Evolutionary conservation across 2,888 invertebrate genomes (phyloP), one percentile per base, ranked within the genome.

Genomic region (Nesidiocoris tenuis): DNA sequence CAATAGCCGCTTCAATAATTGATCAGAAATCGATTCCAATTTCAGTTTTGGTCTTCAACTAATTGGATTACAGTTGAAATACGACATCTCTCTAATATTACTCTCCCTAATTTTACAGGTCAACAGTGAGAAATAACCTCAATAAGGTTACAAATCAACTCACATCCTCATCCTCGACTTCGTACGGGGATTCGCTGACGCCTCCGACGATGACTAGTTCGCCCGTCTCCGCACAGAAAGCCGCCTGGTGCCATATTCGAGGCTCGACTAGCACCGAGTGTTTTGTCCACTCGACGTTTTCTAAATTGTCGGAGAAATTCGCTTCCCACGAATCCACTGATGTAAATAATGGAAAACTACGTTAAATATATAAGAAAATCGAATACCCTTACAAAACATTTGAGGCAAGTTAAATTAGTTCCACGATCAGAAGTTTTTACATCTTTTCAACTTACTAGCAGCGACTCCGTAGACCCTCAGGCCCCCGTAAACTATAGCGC

Each of bases 401-500:
- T n/a, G n/a, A n/a, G n/a, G n/a, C n/a, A n/a, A n/a, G n/a, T n/a
- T n/a, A n/a, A n/a, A n/a, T n/a, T n/a, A n/a, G n/a, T n/a, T n/a
- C n/a, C n/a, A n/a, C n/a, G n/a, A n/a, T n/a, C n/a, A n/a, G n/a
- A n/a, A n/a, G n/a, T n/a, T n/a, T n/a, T n/a, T n/a, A n/a, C n/a
- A 59, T 18, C 2, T 5, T 17, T 59, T 54, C 3, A 24, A 61
- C 80, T 81, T 74, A 82, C 81, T 80, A 1, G 81, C 77, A 5
- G 81, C 79, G n/a, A 71, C 65, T 57, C 80, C 80, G 21, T 74
- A 65, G 54, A 79, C 78, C 39, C 78, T 80, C 72, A 81, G 79
- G 1, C 82, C 82, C 2, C 82, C 82, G 72, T 81, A 81, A 2
- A 82, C 25, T 1, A 81, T 74, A 1, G 81, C 81, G 61, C 75